Percentiles rank a stretch among this genome's conserved stretches.
These are phyloP conservation scores for Phrynocephalus guinanensis DNA, from an alignment of 2,797 vertebrate genomes.

Conservation along the genomic window DNA sequence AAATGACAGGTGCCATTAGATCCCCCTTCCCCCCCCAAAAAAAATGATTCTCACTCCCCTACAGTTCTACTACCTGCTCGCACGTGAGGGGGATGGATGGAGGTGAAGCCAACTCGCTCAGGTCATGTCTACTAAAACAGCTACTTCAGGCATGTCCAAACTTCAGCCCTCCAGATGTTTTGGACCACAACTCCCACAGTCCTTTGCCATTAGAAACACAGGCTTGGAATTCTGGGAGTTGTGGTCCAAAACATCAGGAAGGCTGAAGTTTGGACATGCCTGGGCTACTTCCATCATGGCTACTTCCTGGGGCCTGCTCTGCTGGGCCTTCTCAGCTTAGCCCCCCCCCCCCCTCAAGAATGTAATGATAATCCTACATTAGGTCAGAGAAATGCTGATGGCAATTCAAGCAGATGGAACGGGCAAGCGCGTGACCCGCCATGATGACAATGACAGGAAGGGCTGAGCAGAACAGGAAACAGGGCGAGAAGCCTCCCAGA, in stretches of 20 bases:
- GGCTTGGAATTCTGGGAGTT: no score
- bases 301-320: background rate
- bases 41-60: background rate
- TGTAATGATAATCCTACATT: no score
- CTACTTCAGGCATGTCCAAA: no score
- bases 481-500: background rate
- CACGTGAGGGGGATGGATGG: background rate
- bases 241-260: no score
- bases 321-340: background rate
- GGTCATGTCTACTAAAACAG: background rate
- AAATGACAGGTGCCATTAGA: background rate
- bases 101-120: background rate
- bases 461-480: slow-evolving; percentile 3
- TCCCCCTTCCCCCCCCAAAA: background rate
- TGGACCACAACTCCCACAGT: no score
- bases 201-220: no score
- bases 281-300: no score
- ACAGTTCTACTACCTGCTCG: background rate
- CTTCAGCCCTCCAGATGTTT: no score
- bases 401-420: background rate
- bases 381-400: background rate
- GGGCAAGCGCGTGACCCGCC: background rate
- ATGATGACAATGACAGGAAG: background rate
- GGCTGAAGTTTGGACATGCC: no score
- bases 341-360: background rate